A percentile compares a stretch with the other conserved stretches of the same genome.
Conservation (phyloP, 2,888 invertebrate species). For the Tiphia femorata region DNA sequence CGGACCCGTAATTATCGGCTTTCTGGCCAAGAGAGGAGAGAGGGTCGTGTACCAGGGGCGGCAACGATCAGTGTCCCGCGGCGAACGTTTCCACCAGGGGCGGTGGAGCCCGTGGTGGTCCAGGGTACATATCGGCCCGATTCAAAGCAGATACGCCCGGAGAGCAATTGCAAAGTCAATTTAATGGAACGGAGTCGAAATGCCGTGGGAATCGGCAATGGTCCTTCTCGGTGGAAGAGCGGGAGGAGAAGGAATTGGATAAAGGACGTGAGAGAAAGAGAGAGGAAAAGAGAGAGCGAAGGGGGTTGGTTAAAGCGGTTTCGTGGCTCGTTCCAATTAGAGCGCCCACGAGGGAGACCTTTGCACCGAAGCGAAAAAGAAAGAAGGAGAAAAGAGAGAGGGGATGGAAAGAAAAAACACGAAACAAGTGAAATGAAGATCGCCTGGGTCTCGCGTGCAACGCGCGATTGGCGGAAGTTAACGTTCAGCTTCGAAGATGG, state of each 20-base stretch:
- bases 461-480: too few relatives aligned
- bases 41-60: neutral
- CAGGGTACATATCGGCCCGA: neutral
- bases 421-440: slow-evolving; percentile 3
- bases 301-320: slow-evolving; percentile 29
- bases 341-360: neutral
- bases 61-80: neutral
- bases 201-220: slow-evolving; percentile 13
- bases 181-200: slow-evolving; percentile 24
- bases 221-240: slow-evolving; percentile 17
- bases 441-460: too few relatives aligned
- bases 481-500: too few relatives aligned
- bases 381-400: neutral
- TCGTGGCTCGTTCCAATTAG: slow-evolving; percentile 25
- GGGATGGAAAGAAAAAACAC: slow-evolving; percentile 12
- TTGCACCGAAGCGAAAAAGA: neutral
- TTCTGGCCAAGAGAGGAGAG: slow-evolving; percentile 1
- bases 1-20: neutral
- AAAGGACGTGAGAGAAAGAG: too few relatives aligned
- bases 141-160: neutral
- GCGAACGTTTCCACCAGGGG: neutral
- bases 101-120: neutral
- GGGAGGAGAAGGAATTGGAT: too few relatives aligned
- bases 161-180: slow-evolving; percentile 19
- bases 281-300: too few relatives aligned